Evolutionary conservation across 2,113 vertebrate species (phyloP).

Genomic region (Spea bombifrons): DNA sequence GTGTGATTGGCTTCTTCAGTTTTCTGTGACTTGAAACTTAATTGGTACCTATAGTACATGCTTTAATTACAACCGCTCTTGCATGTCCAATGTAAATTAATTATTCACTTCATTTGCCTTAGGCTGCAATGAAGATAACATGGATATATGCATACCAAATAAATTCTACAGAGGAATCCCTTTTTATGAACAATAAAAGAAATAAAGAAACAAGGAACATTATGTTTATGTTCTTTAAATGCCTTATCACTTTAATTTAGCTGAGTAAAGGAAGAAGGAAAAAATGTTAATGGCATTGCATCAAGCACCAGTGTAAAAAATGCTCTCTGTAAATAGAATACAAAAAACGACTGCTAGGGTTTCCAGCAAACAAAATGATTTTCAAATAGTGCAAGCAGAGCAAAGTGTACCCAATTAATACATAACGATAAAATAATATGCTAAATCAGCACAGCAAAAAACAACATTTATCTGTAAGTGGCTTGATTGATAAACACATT

Average conservation of each 20-base stretch:
- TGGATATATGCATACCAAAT: conserved; percentile 24
- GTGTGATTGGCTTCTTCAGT: conserved; percentile 58
- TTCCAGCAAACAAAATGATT: conserved; percentile 37
- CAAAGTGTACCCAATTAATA: conserved; percentile 44
- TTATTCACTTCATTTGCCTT: conserved; percentile 65
- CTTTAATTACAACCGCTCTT: conserved; percentile 63
- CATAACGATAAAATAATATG: conserved; percentile 33
- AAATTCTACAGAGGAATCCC: conserved; percentile 14
- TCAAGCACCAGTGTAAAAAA: background rate
- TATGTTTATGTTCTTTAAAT: conserved; percentile 37
- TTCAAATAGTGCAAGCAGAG: conserved; percentile 33
- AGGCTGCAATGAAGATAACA: conserved; percentile 55
- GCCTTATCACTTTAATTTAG: conserved; percentile 41
- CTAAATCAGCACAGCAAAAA: conserved; percentile 14
- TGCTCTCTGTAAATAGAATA: conserved; percentile 11
- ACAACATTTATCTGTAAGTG: conserved; percentile 36
- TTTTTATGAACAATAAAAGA: conserved; percentile 34
- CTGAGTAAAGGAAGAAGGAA: conserved; percentile 13
- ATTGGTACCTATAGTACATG: conserved; percentile 60
- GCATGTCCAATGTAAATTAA: conserved; percentile 64
- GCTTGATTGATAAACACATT: conserved; percentile 47
- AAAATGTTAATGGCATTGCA: conserved; percentile 10
- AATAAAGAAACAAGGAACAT: conserved; percentile 24
- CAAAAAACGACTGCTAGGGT: conserved; percentile 14
- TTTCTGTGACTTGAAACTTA: conserved; percentile 75